These are phyloP conservation scores for Geotrypetes seraphini DNA, from an alignment of 2,797 vertebrate genomes.

Conservation along the genomic window DNA sequence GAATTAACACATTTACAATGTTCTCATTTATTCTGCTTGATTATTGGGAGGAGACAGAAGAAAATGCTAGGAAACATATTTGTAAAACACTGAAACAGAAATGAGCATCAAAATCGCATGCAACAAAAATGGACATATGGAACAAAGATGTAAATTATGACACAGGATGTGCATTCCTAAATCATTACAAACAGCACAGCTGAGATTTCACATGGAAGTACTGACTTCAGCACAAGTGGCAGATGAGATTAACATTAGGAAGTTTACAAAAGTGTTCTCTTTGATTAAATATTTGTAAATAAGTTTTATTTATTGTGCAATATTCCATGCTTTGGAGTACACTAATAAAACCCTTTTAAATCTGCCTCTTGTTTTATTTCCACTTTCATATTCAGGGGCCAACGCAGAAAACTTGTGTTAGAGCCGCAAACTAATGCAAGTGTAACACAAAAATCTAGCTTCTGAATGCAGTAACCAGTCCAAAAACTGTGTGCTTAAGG, in stretches of 20 bases:
- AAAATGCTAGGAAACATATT: neutral
- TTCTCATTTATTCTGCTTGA: too few relatives aligned
- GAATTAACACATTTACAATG: too few relatives aligned
- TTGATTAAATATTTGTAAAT: constrained; percentile 47
- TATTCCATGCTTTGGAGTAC: constrained; percentile 37
- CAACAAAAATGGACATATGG: constrained; percentile 32
- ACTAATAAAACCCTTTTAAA: constrained; percentile 24
- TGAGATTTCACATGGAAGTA: constrained; percentile 36
- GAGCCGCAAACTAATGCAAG: too few relatives aligned
- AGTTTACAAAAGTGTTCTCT: constrained; percentile 45
- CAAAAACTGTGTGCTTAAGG: too few relatives aligned
- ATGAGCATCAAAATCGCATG: neutral
- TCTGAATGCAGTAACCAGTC: too few relatives aligned
- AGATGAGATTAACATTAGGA: constrained; percentile 23
- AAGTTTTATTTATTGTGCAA: constrained; percentile 26
- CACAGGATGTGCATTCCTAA: constrained; percentile 98
- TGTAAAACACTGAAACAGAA: neutral
- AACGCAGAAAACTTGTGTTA: neutral
- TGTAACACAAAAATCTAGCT: too few relatives aligned
- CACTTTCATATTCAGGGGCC: constrained; percentile 2
- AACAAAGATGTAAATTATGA: constrained; percentile 50
- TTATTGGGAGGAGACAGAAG: neutral
- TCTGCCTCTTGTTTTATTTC: constrained; percentile 11
- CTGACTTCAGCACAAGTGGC: constrained; percentile 31
- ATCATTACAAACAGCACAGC: constrained; percentile 88